Base-by-base conservation (phyloP, 2,797 vertebrate species). In the Karalla daura region DNA sequence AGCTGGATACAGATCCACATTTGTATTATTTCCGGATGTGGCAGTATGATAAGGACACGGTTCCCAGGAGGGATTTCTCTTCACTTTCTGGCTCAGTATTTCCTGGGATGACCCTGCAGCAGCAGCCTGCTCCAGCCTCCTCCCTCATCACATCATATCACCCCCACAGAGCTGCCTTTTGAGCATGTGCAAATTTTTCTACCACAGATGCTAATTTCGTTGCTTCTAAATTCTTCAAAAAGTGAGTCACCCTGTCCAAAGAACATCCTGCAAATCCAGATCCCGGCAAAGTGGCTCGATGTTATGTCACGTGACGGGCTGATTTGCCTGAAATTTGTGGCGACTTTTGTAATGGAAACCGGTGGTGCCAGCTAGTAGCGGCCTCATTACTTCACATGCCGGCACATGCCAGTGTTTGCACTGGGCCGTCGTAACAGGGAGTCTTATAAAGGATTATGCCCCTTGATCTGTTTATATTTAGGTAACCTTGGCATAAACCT, bases 391-490 rank as follows among this genome's bases (percentile, higher is more conserved):
- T 20, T 14, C 21, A 39, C 59, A 54, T n/a, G n/a, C n/a, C n/a
- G n/a, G n/a, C 50, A 21, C 45, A 44, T 25, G 63, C 10, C 47
- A 36, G 23, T 25, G 35, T 32, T 37, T 9, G 17, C 54, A 64
- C 64, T 44, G 62, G 47, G 56, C n/a, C 40, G 41, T 45, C 69
- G 60, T 64, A 70, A 47, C 41, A 5, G 20, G 30, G 52, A 65
- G 72, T 40, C 77, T 81, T 79, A 84, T 67, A 54, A 61, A 40
- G 56, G 74, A 86, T 82, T 81, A 86, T 47, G 45, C 7, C 56
- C 51, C n/a, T 55, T 83, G 46, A 82, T 83, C 81, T 78, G 70
- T 78, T 87, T 86, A 75, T 89, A 61, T 83, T 80, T 80, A 77
- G 78, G 50, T 82, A 71, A 87, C 83, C 76, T 84, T 86, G 60